Conservation (phyloP, 2,888 invertebrate species). For the Listrodromus nycthemerus region DNA sequence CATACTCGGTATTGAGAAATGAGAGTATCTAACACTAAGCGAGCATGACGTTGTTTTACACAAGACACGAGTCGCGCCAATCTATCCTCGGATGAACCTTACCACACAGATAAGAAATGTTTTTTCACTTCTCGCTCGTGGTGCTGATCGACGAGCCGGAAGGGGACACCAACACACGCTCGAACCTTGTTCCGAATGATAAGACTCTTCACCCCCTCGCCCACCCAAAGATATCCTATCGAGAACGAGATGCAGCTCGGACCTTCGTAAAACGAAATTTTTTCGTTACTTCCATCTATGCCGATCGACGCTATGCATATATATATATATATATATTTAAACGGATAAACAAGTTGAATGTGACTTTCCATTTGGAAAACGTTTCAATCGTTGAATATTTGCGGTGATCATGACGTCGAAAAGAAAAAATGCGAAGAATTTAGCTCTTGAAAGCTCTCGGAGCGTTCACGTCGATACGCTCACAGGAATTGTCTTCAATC, state of each 20-base stretch:
- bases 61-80: background rate
- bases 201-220: background rate
- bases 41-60: background rate
- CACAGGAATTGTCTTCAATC: background rate
- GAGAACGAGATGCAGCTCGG: background rate
- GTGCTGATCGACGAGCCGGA: conserved; percentile 12
- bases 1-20: background rate
- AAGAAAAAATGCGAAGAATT: background rate
- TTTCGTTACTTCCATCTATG: background rate
- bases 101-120: conserved; percentile 19
- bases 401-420: conserved; percentile 1
- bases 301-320: background rate
- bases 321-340: background rate
- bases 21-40: background rate
- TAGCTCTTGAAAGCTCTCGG: background rate
- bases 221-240: background rate
- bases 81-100: conserved; percentile 22
- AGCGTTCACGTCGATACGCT: conserved; percentile 6
- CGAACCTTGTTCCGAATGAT: conserved; percentile 2
- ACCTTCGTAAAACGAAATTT: background rate
- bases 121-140: conserved; percentile 4
- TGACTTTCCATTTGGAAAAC: background rate
- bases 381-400: background rate
- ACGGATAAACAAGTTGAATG: background rate
- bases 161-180: background rate